These are phyloP conservation scores for Hirudinaria manillensis DNA, from an alignment of 2,888 invertebrate genomes.

Conservation along the genomic window DNA sequence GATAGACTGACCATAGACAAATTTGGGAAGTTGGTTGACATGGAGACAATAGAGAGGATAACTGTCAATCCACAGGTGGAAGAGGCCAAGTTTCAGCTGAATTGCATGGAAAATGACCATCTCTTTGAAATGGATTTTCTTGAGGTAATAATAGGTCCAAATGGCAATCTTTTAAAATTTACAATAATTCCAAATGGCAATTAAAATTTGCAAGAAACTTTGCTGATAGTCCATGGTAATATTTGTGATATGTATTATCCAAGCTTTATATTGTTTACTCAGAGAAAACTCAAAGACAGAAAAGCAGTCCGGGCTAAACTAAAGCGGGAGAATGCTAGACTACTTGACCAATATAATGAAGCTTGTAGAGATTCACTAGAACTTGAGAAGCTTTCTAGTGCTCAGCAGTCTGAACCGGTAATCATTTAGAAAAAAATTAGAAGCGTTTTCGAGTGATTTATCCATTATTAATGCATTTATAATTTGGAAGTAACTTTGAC, in stretches of 20 bases:
- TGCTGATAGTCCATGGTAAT: too few relatives aligned
- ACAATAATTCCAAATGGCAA: too few relatives aligned
- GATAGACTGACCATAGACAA: conserved; percentile 53
- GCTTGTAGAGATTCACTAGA: conserved; percentile 46
- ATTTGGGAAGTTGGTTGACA: conserved; percentile 44
- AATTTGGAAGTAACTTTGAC: not conserved
- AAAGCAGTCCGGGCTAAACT: conserved; percentile 47
- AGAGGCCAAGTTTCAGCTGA: not conserved
- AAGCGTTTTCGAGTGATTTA: too few relatives aligned
- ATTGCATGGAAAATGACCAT: not conserved
- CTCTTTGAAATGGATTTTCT: not conserved
- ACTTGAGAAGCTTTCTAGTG: conserved; percentile 47
- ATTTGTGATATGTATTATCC: too few relatives aligned
- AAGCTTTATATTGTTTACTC: not conserved
- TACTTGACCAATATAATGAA: conserved; percentile 49
- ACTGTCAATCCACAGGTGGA: conserved; percentile 18
- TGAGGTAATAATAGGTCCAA: not conserved
- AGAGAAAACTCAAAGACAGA: conserved; percentile 41
- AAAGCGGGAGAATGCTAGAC: conserved; percentile 50
- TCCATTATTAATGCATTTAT: not conserved
- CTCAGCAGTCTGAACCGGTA: conserved; percentile 52
- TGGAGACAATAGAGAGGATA: conserved; percentile 20
- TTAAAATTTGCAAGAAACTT: too few relatives aligned
- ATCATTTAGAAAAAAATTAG: conserved; percentile 30
- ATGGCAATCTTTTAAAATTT: too few relatives aligned